These are phyloP conservation scores for Myripristis jacobus DNA, from an alignment of 2,797 vertebrate genomes.

Conservation along the genomic window DNA sequence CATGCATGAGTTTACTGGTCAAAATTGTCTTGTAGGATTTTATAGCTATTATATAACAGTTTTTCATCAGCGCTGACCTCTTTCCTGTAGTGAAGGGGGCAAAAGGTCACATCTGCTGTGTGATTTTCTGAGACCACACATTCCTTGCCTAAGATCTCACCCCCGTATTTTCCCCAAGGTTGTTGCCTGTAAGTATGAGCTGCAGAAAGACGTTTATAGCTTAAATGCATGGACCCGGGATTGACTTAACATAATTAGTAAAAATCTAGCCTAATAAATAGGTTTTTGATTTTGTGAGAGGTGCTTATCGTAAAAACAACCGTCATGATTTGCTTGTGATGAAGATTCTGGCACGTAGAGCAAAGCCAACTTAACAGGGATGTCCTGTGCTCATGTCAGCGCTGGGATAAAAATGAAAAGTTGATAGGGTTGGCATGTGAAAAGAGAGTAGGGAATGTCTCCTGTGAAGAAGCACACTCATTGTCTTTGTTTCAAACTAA, in stretches of 20 bases:
- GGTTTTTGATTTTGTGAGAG: neutral
- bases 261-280: neutral
- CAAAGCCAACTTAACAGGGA: conserved; percentile 7
- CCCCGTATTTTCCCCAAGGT: conserved; percentile 59
- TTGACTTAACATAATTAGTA: conserved; percentile 12
- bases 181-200: conserved; percentile 80
- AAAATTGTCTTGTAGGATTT: conserved; percentile 41
- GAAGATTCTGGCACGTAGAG: neutral
- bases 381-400: conserved; percentile 7
- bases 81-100: conserved; percentile 78
- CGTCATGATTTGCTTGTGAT: neutral
- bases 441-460: neutral
- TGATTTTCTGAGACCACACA: conserved; percentile 82
- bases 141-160: conserved; percentile 61
- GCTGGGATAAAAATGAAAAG: conserved; percentile 3
- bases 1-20: conserved; percentile 12
- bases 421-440: conserved; percentile 21
- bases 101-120: conserved; percentile 83
- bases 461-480: neutral
- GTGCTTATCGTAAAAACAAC: neutral
- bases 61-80: conserved; percentile 66
- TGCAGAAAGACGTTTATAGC: conserved; percentile 26
- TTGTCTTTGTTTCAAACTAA: conserved; percentile 17
- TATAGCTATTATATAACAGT: too few relatives aligned
- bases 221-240: conserved; percentile 71